These are phyloP conservation scores for Chromobotia macracanthus DNA, from an alignment of 2,797 vertebrate species.

Conservation along the genomic window DNA sequence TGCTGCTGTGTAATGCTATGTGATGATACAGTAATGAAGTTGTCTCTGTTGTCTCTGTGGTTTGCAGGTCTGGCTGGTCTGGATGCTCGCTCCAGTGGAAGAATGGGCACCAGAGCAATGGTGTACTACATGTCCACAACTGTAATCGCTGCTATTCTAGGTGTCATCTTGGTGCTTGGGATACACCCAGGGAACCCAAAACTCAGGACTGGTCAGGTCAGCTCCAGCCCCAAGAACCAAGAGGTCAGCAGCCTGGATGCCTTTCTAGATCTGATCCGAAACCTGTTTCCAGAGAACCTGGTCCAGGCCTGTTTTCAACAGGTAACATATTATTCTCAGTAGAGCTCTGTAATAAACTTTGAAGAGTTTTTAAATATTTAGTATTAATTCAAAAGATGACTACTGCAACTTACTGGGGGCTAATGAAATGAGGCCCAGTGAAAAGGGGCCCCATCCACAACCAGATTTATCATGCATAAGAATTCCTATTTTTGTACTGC, in stretches of 20 bases:
- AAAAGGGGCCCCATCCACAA: no score
- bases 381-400: no score
- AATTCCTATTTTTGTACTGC: no score
- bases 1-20: no score
- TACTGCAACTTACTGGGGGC: no score
- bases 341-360: neutral
- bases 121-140: conserved; percentile 87
- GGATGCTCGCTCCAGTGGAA: conserved; percentile 82
- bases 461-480: no score
- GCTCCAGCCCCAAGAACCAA: conserved; percentile 64
- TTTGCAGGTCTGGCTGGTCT: conserved; percentile 79
- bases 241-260: conserved; percentile 85
- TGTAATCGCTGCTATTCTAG: conserved; percentile 79
- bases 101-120: conserved; percentile 85
- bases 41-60: conserved; percentile 5
- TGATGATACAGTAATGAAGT: neutral
- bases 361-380: neutral
- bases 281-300: conserved; percentile 85
- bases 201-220: conserved; percentile 63
- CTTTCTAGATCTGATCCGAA: conserved; percentile 83
- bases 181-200: conserved; percentile 86
- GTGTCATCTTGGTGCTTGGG: conserved; percentile 81
- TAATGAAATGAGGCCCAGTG: no score
- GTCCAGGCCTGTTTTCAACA: conserved; percentile 86
- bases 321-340: conserved; percentile 65